phyloP scores from a whole-genome alignment of 92 coral and sea anemone genomes.

The Heteractis magnifica region DNA sequence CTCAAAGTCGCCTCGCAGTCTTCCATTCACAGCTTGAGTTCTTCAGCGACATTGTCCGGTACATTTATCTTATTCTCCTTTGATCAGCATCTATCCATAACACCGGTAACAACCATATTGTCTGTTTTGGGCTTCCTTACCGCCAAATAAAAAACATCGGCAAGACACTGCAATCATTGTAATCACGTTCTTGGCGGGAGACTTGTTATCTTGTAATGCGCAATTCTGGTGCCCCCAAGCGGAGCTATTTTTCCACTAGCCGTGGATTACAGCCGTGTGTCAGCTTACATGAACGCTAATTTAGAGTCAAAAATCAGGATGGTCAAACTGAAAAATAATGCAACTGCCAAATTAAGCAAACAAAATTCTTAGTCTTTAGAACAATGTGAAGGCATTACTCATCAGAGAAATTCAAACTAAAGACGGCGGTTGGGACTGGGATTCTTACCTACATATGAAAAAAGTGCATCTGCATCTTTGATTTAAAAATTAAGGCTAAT shows the following conservation, averaged over 20 bases:
- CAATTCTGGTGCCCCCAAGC: neutral
- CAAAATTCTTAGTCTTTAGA: neutral
- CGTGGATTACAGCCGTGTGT: neutral
- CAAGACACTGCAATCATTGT: neutral
- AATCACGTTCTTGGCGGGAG: slow-evolving; percentile 7
- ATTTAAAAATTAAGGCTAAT: neutral
- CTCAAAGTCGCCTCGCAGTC: slow-evolving; percentile 16
- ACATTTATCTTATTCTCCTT: neutral
- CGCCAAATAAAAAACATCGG: neutral
- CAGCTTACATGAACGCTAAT: neutral
- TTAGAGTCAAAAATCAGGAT: neutral
- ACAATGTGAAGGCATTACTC: neutral
- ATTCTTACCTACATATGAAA: too few relatives aligned
- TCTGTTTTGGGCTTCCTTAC: neutral
- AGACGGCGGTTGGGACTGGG: neutral
- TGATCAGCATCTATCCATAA: neutral
- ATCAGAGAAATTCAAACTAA: neutral
- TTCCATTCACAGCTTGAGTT: neutral
- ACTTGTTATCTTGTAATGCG: slow-evolving; percentile 8
- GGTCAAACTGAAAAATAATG: neutral
- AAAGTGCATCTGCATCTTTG: too few relatives aligned
- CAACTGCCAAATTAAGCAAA: neutral
- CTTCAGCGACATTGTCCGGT: slow-evolving; percentile 3
- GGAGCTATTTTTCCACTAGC: neutral
- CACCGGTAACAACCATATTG: neutral